Percentiles rank a stretch among this genome's conserved stretches.
Evolutionary conservation across 2,113 vertebrate species (phyloP).

Genomic region (Himantopus leucocephalus): DNA sequence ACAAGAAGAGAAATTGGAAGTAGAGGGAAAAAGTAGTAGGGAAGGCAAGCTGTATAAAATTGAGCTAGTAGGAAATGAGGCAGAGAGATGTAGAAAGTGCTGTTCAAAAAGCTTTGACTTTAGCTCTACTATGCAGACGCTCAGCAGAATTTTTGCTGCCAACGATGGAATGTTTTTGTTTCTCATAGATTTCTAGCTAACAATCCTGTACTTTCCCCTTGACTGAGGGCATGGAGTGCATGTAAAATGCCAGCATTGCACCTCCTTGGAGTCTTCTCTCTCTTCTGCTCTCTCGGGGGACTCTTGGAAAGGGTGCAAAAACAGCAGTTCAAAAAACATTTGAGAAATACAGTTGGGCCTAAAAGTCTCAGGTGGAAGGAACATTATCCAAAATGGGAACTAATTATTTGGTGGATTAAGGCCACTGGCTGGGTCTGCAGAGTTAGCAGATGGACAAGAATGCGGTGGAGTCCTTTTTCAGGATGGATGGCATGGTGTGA

Average conservation of each 20-base stretch:
- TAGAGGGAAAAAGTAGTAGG: neutral
- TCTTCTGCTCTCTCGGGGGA: neutral
- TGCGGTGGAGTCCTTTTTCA: neutral
- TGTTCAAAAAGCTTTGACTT: neutral
- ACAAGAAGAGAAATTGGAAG: neutral
- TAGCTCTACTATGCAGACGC: neutral
- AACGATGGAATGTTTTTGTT: neutral
- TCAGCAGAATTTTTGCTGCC: neutral
- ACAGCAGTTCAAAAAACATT: neutral
- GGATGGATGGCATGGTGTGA: slow-evolving; percentile 19
- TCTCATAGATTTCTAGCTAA: neutral
- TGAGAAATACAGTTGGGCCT: neutral
- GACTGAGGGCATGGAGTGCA: neutral
- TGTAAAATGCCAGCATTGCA: neutral
- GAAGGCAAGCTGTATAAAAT: neutral
- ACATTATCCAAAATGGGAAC: slow-evolving; percentile 31
- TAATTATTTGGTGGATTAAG: slow-evolving; percentile 60
- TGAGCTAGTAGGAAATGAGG: neutral
- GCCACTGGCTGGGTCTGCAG: slow-evolving; percentile 31
- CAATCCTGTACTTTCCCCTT: neutral
- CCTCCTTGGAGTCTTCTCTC: neutral
- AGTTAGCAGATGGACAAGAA: slow-evolving; percentile 57
- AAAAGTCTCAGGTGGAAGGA: slow-evolving; percentile 13
- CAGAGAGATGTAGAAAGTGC: neutral
- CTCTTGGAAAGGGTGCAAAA: neutral